A percentile compares a stretch with the other conserved stretches of the same genome.
Conservation (phyloP, 2,797 vertebrate species). For the Mallotus villosus region DNA sequence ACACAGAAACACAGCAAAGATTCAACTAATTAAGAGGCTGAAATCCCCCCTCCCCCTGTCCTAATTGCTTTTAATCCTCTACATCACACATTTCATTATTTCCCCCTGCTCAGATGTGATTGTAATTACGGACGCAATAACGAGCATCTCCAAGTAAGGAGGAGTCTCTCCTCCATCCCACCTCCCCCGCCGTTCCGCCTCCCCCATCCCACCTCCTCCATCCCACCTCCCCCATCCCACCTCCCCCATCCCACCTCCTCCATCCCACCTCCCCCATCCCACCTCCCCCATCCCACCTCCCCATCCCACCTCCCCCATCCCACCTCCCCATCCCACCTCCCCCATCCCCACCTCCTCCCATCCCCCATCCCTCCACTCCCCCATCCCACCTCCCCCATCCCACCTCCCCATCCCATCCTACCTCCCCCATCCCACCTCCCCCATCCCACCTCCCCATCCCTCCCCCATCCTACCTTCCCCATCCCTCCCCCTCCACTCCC, state of each 20-base stretch:
- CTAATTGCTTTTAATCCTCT: slow-evolving; percentile 40
- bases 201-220: no score
- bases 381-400: no score
- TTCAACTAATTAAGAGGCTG: not conserved
- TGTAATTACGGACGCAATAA: slow-evolving; percentile 38
- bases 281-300: not conserved
- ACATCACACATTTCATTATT: slow-evolving; percentile 16
- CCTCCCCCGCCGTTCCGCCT: no score
- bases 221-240: no score
- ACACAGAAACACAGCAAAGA: not conserved
- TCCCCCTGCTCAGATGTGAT: slow-evolving; percentile 41
- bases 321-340: no score
- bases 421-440: no score
- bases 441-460: no score
- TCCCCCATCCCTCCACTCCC: not conserved
- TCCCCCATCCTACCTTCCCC: not conserved
- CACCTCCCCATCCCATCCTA: no score
- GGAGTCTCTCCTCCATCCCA: slow-evolving; percentile 7
- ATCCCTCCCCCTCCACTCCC: no score
- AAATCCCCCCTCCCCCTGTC: not conserved
- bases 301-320: no score
- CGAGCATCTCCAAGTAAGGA: slow-evolving; percentile 2
- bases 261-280: not conserved
- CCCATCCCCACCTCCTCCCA: not conserved
- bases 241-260: no score